These are phyloP conservation scores for Chrysocyon brachyurus DNA, from an alignment of 2,797 vertebrate genomes.

Conservation along the genomic window DNA sequence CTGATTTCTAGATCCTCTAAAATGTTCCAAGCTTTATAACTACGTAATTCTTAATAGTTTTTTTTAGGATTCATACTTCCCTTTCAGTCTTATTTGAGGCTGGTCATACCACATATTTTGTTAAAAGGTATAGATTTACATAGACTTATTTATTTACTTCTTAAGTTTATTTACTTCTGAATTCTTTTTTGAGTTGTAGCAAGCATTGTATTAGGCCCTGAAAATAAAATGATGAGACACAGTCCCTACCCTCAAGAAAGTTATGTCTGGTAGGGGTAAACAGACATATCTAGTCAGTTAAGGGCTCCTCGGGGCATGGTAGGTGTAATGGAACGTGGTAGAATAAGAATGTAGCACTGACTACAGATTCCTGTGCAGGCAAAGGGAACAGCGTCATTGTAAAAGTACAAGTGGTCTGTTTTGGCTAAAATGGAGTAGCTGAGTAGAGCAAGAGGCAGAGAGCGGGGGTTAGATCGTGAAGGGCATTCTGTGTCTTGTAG, in stretches of 20 bases:
- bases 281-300: neutral
- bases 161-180: conserved; percentile 18
- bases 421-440: neutral
- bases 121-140: neutral
- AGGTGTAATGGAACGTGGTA: neutral
- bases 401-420: neutral
- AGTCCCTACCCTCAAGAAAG: neutral
- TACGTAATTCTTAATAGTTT: neutral
- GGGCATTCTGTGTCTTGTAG: neutral
- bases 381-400: neutral
- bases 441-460: neutral
- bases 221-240: neutral
- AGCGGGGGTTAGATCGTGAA: neutral
- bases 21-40: neutral
- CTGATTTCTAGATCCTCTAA: neutral
- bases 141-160: conserved; percentile 10
- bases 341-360: neutral
- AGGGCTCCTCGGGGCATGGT: neutral
- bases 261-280: neutral
- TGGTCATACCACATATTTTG: neutral
- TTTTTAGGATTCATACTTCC: conserved; percentile 9
- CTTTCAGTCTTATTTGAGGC: neutral
- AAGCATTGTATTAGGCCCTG: neutral
- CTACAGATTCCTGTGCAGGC: neutral
- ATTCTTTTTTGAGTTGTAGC: neutral